Conservation (phyloP, 2,113 vertebrate genomes). For the Pteropus alecto region DNA sequence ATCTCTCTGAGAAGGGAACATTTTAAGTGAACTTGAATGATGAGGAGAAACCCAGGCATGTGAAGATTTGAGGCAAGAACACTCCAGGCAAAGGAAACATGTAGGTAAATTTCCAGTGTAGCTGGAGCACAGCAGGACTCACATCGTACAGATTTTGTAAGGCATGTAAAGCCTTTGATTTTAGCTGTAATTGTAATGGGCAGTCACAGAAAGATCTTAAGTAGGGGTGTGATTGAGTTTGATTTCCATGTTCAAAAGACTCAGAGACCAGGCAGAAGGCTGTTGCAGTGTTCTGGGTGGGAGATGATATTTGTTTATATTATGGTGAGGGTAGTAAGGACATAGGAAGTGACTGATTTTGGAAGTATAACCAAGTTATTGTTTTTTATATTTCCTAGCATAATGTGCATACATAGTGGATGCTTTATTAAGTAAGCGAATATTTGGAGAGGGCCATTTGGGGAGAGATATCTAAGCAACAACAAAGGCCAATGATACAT, state of each 20-base stretch:
- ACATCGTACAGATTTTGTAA: background rate
- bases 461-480: background rate
- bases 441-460: background rate
- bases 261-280: background rate
- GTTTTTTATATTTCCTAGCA: background rate
- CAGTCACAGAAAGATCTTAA: background rate
- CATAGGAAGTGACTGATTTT: background rate
- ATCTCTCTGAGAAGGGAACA: background rate
- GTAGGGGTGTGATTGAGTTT: background rate
- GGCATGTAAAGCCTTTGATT: background rate
- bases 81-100: background rate
- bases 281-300: background rate
- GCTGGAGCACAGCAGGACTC: background rate
- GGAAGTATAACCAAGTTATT: background rate
- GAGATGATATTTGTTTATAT: background rate
- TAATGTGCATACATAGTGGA: background rate
- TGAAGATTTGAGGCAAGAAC: background rate
- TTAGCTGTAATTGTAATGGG: background rate
- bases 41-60: background rate
- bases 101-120: background rate
- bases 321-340: background rate
- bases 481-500: background rate
- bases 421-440: background rate
- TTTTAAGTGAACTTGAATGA: background rate
- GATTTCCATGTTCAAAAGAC: background rate